Evolutionary conservation across 2,797 vertebrate species (phyloP), one percentile per base, ranked within the genome.

Genomic region (Echeneis naucrates): DNA sequence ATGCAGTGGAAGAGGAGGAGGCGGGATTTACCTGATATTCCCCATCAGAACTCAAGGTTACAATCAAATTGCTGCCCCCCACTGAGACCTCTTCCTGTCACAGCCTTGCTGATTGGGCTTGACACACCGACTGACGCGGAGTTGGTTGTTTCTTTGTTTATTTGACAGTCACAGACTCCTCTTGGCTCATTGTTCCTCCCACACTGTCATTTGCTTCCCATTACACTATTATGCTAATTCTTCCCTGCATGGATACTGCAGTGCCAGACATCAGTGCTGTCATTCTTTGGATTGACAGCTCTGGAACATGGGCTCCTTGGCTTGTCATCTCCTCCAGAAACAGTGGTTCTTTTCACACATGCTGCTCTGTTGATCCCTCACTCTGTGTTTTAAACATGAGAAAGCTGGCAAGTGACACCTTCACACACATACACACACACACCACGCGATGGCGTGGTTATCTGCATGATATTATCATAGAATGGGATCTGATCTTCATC

Each of bases 191-290:
- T 80, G 65, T 83, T 81, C 70, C 72, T 69, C 83, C 84, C 83
- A 74, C 78, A 47, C 67, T 82, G 76, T 85, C 76, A 81, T 72
- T 78, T 78, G 76, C 71, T 73, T 80, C 57, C 68, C 77, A 68
- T 64, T 81, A 86, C 54, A 67, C 59, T 47, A 60, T 82, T 85
- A 87, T 87, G 87, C 61, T 75, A 85, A 89, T 86, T 78, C 60
- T 19, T 71, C 58, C 62, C 74, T 55, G 67, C 69, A 80, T 61
- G 80, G 75, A 77, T 68, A 61, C 68, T 61, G 70, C 75, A 35
- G 82, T 32, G 55, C 33, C 68, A 82, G 62, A 89, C 76, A 75
- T 81, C 77, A 81, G 64, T 45, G 58, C 72, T 77, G 85, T 75
- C 74, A 82, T 63, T 54, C 58, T 24, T 44, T 10, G 26, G 78